Base-by-base conservation (phyloP, 2,888 invertebrate genomes). In the Scaptomyza polygonia region DNA sequence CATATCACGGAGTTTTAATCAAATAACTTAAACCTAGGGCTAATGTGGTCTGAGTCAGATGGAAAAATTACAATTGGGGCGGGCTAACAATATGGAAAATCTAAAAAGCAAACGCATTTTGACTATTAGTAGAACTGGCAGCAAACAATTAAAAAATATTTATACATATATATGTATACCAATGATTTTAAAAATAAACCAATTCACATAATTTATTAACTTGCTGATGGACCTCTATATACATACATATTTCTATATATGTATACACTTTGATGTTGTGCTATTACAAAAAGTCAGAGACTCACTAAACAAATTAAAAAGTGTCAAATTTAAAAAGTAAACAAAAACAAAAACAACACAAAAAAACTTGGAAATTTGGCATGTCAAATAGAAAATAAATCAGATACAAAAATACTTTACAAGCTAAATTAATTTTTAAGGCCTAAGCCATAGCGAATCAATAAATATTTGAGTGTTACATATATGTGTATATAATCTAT, bases 401-500 rank as follows among this genome's bases (percentile, higher is more conserved):
- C 29, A 40, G 47, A 55, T n/a, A n/a, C n/a, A 72, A 43, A 39
- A 51, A 39, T 5, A 34, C 12, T 36, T 53, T 59, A 64, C 45
- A 64, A 39, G 66, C 55, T 48, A 44, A 52, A 48, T 45, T 54
- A 54, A 51, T 65, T 80, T 79, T 74, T 48, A 54, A 36, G 75
- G 74, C 66, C 51, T 78, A 66, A 63, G 81, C 63, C 82, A 47
- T 56, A 51, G 56, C 34, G 43, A 68, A 72, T 45, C 51, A 65
- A 56, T 45, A 56, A 49, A n/a, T 14, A 11, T 58, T 36, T 30
- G 36, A 72, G 36, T 72, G 77, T 73, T 72, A 62, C 51, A 66
- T 36, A 56, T 52, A 39, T 55, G 49, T 75, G 68, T 77, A 76
- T 67, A 67, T 76, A 77, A 56, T 59, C 49, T 62, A 52, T 77